Evolutionary conservation across 2,113 vertebrate genomes (phyloP), one percentile per base, ranked within the genome.

Genomic region (Cottus gobio): DNA sequence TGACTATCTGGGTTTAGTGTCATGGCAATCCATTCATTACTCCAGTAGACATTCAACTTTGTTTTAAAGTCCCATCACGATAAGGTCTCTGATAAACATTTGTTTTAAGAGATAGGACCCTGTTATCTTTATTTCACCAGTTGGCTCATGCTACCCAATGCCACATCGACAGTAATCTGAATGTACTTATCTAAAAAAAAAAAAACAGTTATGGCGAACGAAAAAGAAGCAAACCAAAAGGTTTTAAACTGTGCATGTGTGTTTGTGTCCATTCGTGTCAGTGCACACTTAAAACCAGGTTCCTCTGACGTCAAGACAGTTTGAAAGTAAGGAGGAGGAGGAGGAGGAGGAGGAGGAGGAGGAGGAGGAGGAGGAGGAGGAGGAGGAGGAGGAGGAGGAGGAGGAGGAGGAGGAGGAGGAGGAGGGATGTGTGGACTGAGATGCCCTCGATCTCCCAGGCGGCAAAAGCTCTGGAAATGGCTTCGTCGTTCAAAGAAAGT

Each of bases 381-480:
- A 11, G 4, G 52, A 24, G 52, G 52, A 26, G 24, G 58, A 67
- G 67, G 48, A 56, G 22, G 44, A 57, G 34, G 26, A 78, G 46
- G 75, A 67, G 24, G 2, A 11, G 4, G 52, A 24, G 52, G 52
- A 26, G 24, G 58, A 67, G 67, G 48, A 56, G 22, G 44, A 57
- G 72, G 68, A 44, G 60, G 66, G 46, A 42, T 70, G 58, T 44
- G 61, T 91, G 88, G 84, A 91, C 93, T 80, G 61, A 89, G 86
- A 92, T 91, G 85, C 90, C 85, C 86, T 85, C 85, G 15, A 80
- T 91, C 82, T 90, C 84, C 87, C 84, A 72, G 73, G 85, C 85
- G 90, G 88, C 76, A 82, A 64, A 77, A 88, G 75, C 82, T 88
- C 71, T 90, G 85, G 87, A 94, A 93, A 91, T 84, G 85, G 89